Evolutionary conservation across 2,888 invertebrate species (phyloP).

Genomic region (Quadroppia sp.): DNA sequence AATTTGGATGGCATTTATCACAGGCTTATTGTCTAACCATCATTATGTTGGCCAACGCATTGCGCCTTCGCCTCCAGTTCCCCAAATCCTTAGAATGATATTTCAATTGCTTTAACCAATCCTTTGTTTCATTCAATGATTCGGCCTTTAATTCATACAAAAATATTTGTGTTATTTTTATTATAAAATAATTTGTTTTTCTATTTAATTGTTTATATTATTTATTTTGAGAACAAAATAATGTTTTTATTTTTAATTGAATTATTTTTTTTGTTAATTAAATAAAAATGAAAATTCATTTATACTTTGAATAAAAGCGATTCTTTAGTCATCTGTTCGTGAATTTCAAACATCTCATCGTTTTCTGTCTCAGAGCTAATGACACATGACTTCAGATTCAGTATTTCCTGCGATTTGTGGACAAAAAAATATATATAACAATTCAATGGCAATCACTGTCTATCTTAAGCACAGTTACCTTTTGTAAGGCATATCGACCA

Average conservation of each 20-base stretch:
- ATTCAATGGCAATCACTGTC: too few species aligned
- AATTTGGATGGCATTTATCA: slow-evolving; percentile 6
- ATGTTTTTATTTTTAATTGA: neutral
- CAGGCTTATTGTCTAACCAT: slow-evolving; percentile 45
- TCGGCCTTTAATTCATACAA: slow-evolving; percentile 65
- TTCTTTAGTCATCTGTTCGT: slow-evolving; percentile 48
- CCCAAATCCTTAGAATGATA: slow-evolving; percentile 88
- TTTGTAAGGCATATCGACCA: slow-evolving; percentile 74
- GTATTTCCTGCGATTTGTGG: slow-evolving; percentile 64
- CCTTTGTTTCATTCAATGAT: slow-evolving; percentile 74
- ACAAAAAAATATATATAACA: neutral
- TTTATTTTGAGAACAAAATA: too few species aligned
- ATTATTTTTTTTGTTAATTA: too few species aligned
- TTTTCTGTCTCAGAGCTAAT: slow-evolving; percentile 74
- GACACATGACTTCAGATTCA: slow-evolving; percentile 84
- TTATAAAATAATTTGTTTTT: too few species aligned
- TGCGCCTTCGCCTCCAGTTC: slow-evolving; percentile 83
- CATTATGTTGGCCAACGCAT: slow-evolving; percentile 95
- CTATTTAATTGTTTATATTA: too few species aligned
- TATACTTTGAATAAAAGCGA: slow-evolving; percentile 47
- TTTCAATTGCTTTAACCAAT: slow-evolving; percentile 85
- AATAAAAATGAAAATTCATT: slow-evolving; percentile 56
- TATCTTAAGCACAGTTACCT: too few species aligned
- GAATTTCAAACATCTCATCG: slow-evolving; percentile 91
- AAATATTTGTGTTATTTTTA: too few species aligned